phyloP scores from a whole-genome alignment of 2,797 vertebrate genomes.

The Tragelaphus eurycerus region DNA sequence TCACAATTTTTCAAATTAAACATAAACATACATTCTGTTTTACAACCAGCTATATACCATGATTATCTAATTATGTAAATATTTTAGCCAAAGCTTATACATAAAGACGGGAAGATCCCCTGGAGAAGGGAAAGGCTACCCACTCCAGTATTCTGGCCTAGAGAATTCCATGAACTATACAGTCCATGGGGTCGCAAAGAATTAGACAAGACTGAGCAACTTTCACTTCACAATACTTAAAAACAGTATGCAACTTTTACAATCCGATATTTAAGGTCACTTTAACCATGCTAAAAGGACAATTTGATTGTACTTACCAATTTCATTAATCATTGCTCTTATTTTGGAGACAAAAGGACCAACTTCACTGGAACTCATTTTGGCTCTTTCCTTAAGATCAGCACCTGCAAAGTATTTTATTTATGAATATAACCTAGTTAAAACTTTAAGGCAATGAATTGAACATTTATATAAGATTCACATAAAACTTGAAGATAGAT shows the following conservation, averaged over 20 bases:
- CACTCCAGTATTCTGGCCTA: not conserved
- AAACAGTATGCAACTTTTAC: not conserved
- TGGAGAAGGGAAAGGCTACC: not conserved
- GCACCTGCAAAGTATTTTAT: conserved; percentile 88
- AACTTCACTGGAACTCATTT: conserved; percentile 97
- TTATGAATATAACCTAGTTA: conserved; percentile 53
- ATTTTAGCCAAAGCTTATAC: not conserved
- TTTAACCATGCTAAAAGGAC: not conserved
- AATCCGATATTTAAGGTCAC: not conserved
- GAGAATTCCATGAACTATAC: not conserved
- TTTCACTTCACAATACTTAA: not conserved
- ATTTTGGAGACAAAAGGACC: conserved; percentile 95
- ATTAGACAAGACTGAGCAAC: not conserved
- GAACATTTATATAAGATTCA: not conserved
- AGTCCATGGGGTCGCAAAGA: not conserved
- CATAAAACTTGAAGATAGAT: not conserved
- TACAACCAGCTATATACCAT: not conserved
- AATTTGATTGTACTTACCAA: conserved; percentile 85
- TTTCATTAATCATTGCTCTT: conserved; percentile 93
- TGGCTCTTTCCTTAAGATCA: conserved; percentile 96
- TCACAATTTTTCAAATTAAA: not conserved
- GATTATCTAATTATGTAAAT: not conserved
- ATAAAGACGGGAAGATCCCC: not conserved
- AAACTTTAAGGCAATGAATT: conserved; percentile 44
- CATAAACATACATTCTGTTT: not conserved